These are phyloP conservation scores for Stomatorhinus ivindoensis DNA, from an alignment of 2,113 vertebrate species.

Conservation along the genomic window DNA sequence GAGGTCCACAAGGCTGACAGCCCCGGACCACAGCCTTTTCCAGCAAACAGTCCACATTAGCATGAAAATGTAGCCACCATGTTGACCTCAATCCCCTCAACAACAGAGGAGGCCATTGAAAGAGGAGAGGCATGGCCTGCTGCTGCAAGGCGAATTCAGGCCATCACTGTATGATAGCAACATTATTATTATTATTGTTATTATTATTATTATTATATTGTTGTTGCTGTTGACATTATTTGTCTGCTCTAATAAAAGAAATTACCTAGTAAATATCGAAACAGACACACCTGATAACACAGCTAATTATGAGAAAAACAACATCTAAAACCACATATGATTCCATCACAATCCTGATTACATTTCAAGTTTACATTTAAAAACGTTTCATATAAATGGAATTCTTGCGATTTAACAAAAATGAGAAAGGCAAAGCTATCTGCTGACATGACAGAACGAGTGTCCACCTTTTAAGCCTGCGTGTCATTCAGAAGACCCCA, in stretches of 20 bases:
- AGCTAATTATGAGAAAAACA: not conserved
- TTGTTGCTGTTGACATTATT: not conserved
- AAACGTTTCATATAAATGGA: not conserved
- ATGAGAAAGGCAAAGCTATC: not conserved
- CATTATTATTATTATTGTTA: not conserved
- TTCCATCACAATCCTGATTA: not conserved
- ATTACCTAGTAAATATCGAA: not conserved
- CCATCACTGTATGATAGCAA: not conserved
- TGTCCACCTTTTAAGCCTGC: not conserved
- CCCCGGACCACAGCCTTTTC: not conserved
- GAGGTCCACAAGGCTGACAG: not conserved
- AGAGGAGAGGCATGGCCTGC: slow-evolving; percentile 22
- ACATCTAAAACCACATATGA: not conserved
- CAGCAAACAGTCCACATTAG: slow-evolving; percentile 43
- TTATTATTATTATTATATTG: not conserved
- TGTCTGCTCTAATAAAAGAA: not conserved
- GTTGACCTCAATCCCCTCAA: slow-evolving; percentile 20
- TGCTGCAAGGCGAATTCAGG: not conserved
- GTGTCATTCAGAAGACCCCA: not conserved
- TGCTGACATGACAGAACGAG: not conserved
- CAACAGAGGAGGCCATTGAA: slow-evolving; percentile 23
- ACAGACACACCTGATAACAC: not conserved
- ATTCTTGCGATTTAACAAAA: not conserved
- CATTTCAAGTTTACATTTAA: not conserved
- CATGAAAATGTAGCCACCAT: slow-evolving; percentile 30